Evolutionary conservation across 2,888 invertebrate species (phyloP).

Genomic region (Calameuta idolon): DNA sequence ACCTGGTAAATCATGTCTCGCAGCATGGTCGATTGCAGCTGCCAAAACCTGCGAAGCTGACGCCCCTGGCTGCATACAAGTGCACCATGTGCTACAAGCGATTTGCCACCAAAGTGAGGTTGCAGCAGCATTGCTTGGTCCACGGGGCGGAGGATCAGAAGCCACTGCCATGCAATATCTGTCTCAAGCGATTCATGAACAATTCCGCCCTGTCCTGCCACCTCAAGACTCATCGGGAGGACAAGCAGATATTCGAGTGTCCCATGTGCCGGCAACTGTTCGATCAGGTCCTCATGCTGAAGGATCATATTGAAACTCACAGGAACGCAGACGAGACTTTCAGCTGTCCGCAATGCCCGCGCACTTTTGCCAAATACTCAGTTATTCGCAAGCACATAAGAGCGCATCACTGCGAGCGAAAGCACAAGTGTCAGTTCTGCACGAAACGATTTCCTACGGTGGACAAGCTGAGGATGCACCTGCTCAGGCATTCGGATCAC

Average conservation of each 20-base stretch:
- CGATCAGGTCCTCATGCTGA: conserved; percentile 74
- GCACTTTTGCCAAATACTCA: conserved; percentile 76
- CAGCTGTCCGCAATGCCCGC: conserved; percentile 76
- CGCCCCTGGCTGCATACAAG: conserved; percentile 65
- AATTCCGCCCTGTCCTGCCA: conserved; percentile 80
- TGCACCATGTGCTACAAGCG: conserved; percentile 77
- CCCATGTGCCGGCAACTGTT: conserved; percentile 79
- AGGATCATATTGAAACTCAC: conserved; percentile 77
- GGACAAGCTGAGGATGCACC: conserved; percentile 80
- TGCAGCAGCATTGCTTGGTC: conserved; percentile 75
- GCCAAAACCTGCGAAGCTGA: conserved; percentile 63
- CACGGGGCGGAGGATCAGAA: conserved; percentile 79
- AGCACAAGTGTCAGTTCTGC: conserved; percentile 77
- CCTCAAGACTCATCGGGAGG: conserved; percentile 75
- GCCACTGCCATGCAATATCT: conserved; percentile 76
- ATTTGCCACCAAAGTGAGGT: conserved; percentile 73
- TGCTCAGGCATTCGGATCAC: conserved; percentile 68
- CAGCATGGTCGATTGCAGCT: conserved; percentile 60
- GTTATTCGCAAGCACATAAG: conserved; percentile 80
- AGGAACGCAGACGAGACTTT: conserved; percentile 73
- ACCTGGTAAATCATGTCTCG: conserved; percentile 68
- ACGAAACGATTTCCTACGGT: conserved; percentile 77
- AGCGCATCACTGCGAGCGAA: conserved; percentile 78
- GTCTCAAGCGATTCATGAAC: conserved; percentile 77
- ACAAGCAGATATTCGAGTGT: conserved; percentile 77